Base-by-base conservation (phyloP, 2,113 vertebrate species). In the Pseudorasbora parva region DNA sequence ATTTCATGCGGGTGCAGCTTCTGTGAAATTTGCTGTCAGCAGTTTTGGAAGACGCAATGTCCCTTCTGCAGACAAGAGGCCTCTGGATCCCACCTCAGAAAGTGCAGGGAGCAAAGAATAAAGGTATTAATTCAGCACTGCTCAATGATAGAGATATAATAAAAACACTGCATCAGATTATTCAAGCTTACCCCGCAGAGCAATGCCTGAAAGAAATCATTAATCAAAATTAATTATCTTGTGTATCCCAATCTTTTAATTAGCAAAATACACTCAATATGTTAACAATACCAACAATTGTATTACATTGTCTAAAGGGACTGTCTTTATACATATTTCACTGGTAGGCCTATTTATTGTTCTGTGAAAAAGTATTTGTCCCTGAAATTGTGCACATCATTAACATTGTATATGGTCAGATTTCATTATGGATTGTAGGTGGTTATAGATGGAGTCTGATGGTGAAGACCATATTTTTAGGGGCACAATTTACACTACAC, bases 1-100 rank as follows among this genome's bases (percentile, higher is more conserved):
- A 11, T 88, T 14, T 25, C 11, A 1, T 92, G 89, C 30, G 76
- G 47, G 45, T 21, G 72, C 3, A 86, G 86, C 59, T 89, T 92
- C 60, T 93, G 91, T 60, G 76, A 84, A 56, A 72, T 37, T 10
- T 91, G 90, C 75, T 90, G 89, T 60, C 75, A 83, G 66, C 47
- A 85, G 17, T 89, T 88, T 68, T 91, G 89, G 91, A 78, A 79
- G 60, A 74, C 83, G 15, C 73, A 87, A 5, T 91, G 89, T 78
- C 90, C 79, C 21, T 41, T 90, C 14, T 92, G 90, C 81, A 77
- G 81, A 56, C 54, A 85, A 68, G 23, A 83, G 25, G 71, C 33
- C 33, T 27, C 62, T 62, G 27, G 68, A 82, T 83, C 88, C 82
- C 78, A 74, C 27, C 37, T 15, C 17, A 73, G 71, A 84, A 78